Conservation (phyloP, 2,888 invertebrate genomes). For the Cataglyphis altisquamis region DNA sequence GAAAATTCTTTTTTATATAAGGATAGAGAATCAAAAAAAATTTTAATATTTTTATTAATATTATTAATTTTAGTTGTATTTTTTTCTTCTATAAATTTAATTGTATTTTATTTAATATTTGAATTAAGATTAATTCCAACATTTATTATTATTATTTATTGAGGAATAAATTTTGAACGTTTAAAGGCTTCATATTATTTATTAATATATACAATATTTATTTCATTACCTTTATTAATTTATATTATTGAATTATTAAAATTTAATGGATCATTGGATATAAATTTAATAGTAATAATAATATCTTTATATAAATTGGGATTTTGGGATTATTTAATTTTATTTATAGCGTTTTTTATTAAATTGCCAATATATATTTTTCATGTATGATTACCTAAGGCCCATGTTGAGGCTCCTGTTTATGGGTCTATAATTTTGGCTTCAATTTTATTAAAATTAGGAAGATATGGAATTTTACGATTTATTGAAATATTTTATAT, state of each 20-base stretch:
- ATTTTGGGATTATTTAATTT: too few relatives aligned
- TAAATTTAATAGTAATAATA: too few relatives aligned
- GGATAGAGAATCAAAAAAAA: slow-evolving; percentile 87
- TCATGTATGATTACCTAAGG: too few relatives aligned
- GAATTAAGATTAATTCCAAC: slow-evolving; percentile 90
- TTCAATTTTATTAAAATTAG: too few relatives aligned
- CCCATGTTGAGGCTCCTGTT: too few relatives aligned
- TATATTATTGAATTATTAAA: slow-evolving; percentile 69
- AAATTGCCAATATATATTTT: too few relatives aligned
- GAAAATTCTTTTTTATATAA: too few relatives aligned
- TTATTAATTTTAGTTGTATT: slow-evolving; percentile 54
- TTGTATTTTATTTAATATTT: slow-evolving; percentile 92
- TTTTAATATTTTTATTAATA: slow-evolving; percentile 86
- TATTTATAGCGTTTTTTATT: too few relatives aligned
- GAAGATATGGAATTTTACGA: too few relatives aligned
- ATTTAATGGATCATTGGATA: slow-evolving; percentile 67
- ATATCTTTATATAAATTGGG: too few relatives aligned
- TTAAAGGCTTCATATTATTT: slow-evolving; percentile 89
- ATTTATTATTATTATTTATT: slow-evolving; percentile 89
- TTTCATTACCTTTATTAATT: slow-evolving; percentile 89
- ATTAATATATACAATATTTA: slow-evolving; percentile 91
- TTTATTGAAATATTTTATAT: too few relatives aligned
- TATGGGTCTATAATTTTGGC: too few relatives aligned
- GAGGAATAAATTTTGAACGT: slow-evolving; percentile 91
- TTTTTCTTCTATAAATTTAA: slow-evolving; percentile 87